Evolutionary conservation across 2,797 vertebrate species (phyloP).

Genomic region (Lophius americanus): DNA sequence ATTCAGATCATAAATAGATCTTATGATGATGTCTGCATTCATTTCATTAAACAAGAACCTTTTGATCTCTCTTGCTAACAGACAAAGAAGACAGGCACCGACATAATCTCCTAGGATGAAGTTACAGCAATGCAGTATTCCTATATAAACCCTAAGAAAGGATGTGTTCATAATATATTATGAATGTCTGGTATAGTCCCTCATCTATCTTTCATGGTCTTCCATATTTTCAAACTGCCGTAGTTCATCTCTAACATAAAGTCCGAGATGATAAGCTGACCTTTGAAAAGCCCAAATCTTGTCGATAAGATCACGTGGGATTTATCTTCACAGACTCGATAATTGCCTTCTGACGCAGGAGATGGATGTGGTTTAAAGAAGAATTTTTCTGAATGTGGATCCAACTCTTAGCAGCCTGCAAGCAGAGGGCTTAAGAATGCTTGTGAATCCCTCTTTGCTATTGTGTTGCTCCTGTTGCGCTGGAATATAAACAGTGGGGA

Average conservation of each 20-base stretch:
- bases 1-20: too few species aligned
- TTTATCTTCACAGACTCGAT: constrained; percentile 46
- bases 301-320: constrained; percentile 40
- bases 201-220: constrained; percentile 43
- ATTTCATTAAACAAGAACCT: too few species aligned
- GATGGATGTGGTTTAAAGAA: constrained; percentile 29
- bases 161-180: constrained; percentile 20
- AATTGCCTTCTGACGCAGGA: constrained; percentile 39
- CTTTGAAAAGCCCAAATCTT: constrained; percentile 39
- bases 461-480: constrained; percentile 20
- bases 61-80: too few species aligned
- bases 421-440: constrained; percentile 27
- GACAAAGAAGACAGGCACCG: too few species aligned
- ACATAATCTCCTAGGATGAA: too few species aligned
- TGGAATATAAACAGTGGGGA: constrained; percentile 42
- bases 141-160: neutral
- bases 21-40: too few species aligned
- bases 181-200: constrained; percentile 11
- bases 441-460: constrained; percentile 28
- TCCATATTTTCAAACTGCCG: constrained; percentile 37
- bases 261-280: constrained; percentile 39
- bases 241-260: constrained; percentile 9
- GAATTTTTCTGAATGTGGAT: constrained; percentile 33
- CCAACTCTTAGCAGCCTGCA: constrained; percentile 23
- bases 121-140: neutral